Percentiles rank a stretch among this genome's conserved stretches.
phyloP scores from a whole-genome alignment of 64 coral and sea anemone species.

The Porites australiensis region DNA sequence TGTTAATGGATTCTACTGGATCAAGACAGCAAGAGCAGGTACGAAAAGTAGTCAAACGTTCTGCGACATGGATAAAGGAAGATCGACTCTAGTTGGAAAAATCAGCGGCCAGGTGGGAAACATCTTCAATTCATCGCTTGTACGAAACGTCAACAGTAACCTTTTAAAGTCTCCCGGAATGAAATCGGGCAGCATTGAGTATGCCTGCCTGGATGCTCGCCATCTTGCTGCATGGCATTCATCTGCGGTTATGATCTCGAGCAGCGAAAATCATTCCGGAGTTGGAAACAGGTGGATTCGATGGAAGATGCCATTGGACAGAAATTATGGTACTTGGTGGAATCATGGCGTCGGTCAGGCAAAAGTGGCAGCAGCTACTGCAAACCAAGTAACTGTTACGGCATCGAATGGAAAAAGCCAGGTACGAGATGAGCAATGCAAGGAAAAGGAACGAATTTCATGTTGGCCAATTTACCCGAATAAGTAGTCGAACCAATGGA shows the following conservation, averaged over 20 bases:
- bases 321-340: conserved; percentile 72
- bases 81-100: conserved; percentile 89
- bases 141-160: conserved; percentile 52
- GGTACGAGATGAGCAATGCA: conserved; percentile 2
- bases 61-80: conserved; percentile 83
- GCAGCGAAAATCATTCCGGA: conserved; percentile 55
- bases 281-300: conserved; percentile 74
- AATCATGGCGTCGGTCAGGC: conserved; percentile 49
- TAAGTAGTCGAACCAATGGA: no score
- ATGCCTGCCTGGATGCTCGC: conserved; percentile 71
- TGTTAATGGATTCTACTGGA: conserved; percentile 76
- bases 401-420: conserved; percentile 53
- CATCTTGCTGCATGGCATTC: conserved; percentile 59
- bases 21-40: conserved; percentile 52
- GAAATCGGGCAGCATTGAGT: conserved; percentile 7
- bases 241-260: conserved; percentile 67
- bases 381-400: conserved; percentile 40
- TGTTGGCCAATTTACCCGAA: not conserved
- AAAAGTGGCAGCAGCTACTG: not conserved
- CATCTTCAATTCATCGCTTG: conserved; percentile 66
- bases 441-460: not conserved
- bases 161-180: conserved; percentile 43
- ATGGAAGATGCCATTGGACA: conserved; percentile 59
- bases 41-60: conserved; percentile 33
- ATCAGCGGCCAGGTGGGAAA: conserved; percentile 73